Percentiles rank a stretch among this genome's conserved stretches.
These are phyloP conservation scores for Anseranas semipalmata DNA, from an alignment of 2,113 vertebrate genomes.

Conservation along the genomic window DNA sequence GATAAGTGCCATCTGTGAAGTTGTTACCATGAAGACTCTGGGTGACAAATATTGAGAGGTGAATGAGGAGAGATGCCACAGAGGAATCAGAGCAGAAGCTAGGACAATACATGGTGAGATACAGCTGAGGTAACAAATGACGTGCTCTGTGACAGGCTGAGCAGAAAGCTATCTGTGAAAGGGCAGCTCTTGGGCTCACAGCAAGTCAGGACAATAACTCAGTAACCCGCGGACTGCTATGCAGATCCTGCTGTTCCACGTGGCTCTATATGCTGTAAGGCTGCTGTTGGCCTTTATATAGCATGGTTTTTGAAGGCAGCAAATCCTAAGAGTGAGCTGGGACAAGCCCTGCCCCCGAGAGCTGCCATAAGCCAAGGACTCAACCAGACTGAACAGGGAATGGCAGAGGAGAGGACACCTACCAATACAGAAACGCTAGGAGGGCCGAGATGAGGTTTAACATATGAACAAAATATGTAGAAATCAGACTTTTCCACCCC, in stretches of 20 bases:
- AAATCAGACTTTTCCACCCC: accelerated
- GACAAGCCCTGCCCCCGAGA: not conserved
- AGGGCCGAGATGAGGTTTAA: not conserved
- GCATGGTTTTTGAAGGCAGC: not conserved
- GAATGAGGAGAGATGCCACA: not conserved
- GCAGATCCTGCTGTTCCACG: accelerated
- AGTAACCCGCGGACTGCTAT: not conserved
- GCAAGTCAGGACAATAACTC: not conserved
- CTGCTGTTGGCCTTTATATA: accelerated
- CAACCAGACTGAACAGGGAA: not conserved
- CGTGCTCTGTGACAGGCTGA: not conserved
- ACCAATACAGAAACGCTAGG: not conserved
- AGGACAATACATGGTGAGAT: not conserved
- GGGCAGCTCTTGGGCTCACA: not conserved
- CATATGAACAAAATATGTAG: accelerated
- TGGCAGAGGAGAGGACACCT: not conserved
- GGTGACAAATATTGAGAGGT: not conserved
- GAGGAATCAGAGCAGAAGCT: not conserved
- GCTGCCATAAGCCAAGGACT: not conserved
- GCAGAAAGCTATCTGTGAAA: not conserved
- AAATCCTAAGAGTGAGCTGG: not conserved
- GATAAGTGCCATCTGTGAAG: not conserved
- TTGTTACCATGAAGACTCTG: not conserved
- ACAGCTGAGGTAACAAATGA: not conserved
- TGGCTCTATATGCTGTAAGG: not conserved